Conservation (phyloP, 2,888 invertebrate species). For the Volucella zonaria region DNA sequence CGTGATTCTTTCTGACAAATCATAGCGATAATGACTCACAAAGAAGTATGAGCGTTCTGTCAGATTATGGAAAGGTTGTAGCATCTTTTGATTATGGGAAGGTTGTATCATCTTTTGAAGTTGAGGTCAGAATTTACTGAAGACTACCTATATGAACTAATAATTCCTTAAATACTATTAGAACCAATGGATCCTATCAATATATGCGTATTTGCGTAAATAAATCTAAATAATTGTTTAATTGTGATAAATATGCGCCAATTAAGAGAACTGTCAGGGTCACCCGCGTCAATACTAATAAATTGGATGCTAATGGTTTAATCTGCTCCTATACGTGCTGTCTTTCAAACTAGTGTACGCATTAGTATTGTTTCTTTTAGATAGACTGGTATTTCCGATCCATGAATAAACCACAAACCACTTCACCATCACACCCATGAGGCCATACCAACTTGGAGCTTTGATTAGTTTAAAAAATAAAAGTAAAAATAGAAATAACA, state of each 20-base stretch:
- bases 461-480: constrained; percentile 4
- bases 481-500: constrained; percentile 1
- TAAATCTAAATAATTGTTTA: background rate
- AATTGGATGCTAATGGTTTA: constrained; percentile 1
- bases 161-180: too few species aligned
- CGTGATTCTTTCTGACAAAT: too few species aligned
- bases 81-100: too few species aligned
- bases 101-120: too few species aligned
- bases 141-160: too few species aligned
- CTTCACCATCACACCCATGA: constrained; percentile 3
- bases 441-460: background rate
- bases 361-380: constrained; percentile 13
- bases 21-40: too few species aligned
- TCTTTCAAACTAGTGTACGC: background rate
- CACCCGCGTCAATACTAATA: background rate
- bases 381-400: background rate
- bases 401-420: background rate
- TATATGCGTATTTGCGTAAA: too few species aligned
- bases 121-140: too few species aligned
- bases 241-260: background rate
- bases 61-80: too few species aligned
- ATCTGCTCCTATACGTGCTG: background rate
- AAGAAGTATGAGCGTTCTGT: too few species aligned
- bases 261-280: background rate
- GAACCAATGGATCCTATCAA: too few species aligned